Evolutionary conservation across 1,140 invertebrate genomes (phyloP), one percentile per base, ranked within the genome.

Genomic region (Bombus superbus): DNA sequence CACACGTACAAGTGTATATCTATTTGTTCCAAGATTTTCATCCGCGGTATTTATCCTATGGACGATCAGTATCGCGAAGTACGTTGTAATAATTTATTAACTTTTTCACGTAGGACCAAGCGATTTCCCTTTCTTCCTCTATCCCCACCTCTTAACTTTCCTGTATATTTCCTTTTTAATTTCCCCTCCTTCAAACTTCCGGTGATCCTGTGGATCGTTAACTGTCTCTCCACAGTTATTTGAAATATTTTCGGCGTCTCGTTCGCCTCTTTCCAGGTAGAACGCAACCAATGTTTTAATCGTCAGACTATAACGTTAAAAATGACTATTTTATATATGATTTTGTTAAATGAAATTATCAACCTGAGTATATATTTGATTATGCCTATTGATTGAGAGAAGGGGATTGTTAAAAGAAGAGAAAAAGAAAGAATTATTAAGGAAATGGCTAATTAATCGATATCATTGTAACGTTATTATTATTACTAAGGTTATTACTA

Each of bases 41-140:
- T 79, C 83, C 83, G 64, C 79, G 80, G 35, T 83, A 86, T 88
- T 88, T 89, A 85, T 89, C 83, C 74, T 81, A 82, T 38, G 86
- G 68, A 83, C 72, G 68, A 82, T 88, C 64, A 59, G 47, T 66
- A 88, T 89, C 75, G 86, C 86, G 74, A 81, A 69, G 9, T 85
- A 80, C 75, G 38, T 82, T 86, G 64, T 91, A 87, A 87, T 90
- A 85, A 84, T 86, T 91, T 91, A 89, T 89, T 77, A 69, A 81
- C 78, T 71, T 86, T 91, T 89, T 74, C 68, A 82, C 47, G 81
- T 87, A 76, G 64, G 81, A 86, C 76, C 83, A 85, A 77, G 86
- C 47, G 42, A 82, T 68, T 87, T 40, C 80, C 81, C 69, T 68
- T 83, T 81, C 47, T 81, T 59, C 75, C 38, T 42, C 66, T 69